Evolutionary conservation across 2,888 invertebrate species (phyloP).

Genomic region (Muscina levida): DNA sequence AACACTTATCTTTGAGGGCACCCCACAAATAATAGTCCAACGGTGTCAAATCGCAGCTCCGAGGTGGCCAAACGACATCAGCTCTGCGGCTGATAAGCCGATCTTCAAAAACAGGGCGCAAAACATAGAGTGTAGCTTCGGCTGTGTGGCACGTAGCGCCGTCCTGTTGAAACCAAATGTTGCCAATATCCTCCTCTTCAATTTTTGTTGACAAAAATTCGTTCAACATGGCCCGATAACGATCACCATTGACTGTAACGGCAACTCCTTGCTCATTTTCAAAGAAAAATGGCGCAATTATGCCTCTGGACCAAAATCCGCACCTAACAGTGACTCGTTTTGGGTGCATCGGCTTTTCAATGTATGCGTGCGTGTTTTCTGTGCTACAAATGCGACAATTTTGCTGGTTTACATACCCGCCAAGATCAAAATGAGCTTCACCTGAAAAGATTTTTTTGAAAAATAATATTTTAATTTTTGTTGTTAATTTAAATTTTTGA

Average conservation of each 20-base stretch:
- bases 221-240: constrained; percentile 6
- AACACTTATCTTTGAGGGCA: no score
- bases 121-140: no score
- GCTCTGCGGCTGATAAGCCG: neutral
- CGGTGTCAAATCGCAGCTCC: no score
- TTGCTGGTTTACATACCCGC: no score
- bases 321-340: neutral
- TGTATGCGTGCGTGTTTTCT: neutral
- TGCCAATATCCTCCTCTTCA: neutral
- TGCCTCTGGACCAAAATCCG: neutral
- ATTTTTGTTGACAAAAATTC: constrained; percentile 20
- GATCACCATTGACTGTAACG: constrained; percentile 7
- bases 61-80: no score
- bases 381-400: neutral
- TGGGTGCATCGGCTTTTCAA: neutral
- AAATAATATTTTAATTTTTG: no score
- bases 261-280: neutral
- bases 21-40: no score
- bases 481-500: no score
- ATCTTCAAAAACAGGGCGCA: no score
- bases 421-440: no score
- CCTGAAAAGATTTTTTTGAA: no score
- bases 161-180: neutral
- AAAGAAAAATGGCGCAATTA: neutral
- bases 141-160: neutral